Percentiles rank a stretch among this genome's conserved stretches.
These are phyloP conservation scores for Myiotriccus ornatus DNA, from an alignment of 2,797 vertebrate species.

Conservation along the genomic window DNA sequence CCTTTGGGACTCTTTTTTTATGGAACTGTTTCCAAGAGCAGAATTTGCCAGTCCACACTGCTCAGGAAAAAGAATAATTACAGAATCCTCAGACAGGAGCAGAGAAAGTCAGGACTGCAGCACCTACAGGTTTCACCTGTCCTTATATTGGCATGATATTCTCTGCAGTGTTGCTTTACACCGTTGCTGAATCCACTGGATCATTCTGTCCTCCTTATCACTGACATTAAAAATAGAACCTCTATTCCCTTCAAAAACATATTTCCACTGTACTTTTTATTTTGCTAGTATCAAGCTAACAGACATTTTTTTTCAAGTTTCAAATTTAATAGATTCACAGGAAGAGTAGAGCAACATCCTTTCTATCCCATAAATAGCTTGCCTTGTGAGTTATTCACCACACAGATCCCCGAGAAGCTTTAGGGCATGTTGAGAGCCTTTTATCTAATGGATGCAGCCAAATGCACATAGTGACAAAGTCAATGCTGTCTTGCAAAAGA, in stretches of 20 bases:
- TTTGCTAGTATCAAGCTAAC: not conserved
- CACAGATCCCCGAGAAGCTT: not conserved
- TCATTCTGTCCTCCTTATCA: not conserved
- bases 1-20: not conserved
- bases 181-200: not conserved
- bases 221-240: not conserved
- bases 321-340: not conserved
- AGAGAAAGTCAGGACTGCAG: not conserved
- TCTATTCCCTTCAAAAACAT: not conserved
- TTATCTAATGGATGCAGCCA: not conserved
- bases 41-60: not conserved
- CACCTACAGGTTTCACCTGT: not conserved
- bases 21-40: not conserved
- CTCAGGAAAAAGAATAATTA: not conserved
- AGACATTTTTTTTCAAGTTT: not conserved
- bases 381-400: not conserved
- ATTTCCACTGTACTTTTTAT: not conserved
- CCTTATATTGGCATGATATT: not conserved
- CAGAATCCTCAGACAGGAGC: not conserved
- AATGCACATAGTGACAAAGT: not conserved
- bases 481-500: not conserved
- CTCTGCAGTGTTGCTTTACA: not conserved
- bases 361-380: not conserved
- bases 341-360: not conserved
- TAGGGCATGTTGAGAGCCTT: not conserved